A percentile compares a stretch with the other conserved stretches of the same genome.
These are phyloP conservation scores for Myopa tessellatipennis DNA, from an alignment of 2,888 invertebrate genomes.

Conservation along the genomic window DNA sequence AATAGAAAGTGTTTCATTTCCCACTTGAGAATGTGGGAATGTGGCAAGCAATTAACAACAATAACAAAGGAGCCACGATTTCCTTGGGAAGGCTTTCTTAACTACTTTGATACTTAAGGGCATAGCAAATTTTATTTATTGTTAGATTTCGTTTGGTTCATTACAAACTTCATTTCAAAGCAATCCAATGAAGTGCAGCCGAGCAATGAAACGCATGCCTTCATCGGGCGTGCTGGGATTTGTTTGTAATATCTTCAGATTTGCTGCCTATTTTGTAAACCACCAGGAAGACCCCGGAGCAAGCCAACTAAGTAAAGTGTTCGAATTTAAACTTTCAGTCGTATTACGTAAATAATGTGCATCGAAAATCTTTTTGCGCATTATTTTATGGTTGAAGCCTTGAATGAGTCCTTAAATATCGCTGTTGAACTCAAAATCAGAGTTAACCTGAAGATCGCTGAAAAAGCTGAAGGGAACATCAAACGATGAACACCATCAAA, in stretches of 20 bases:
- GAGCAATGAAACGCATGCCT: too few relatives aligned
- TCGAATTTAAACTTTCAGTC: too few relatives aligned
- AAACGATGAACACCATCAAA: not conserved
- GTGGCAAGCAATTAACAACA: constrained; percentile 35
- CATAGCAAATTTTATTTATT: not conserved
- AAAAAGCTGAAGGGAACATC: not conserved
- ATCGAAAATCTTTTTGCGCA: not conserved
- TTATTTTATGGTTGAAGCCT: not conserved
- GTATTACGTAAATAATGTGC: too few relatives aligned
- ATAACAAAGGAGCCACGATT: constrained; percentile 18
- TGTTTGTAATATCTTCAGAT: not conserved
- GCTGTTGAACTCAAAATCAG: not conserved
- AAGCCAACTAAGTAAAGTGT: too few relatives aligned
- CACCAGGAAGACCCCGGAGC: too few relatives aligned
- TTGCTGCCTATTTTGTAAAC: too few relatives aligned
- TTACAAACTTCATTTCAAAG: not conserved
- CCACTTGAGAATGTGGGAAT: constrained; percentile 40
- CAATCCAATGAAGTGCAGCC: not conserved
- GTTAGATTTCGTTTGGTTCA: not conserved
- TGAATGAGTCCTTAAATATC: not conserved
- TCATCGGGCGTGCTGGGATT: not conserved
- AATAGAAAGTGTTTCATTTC: constrained; percentile 36
- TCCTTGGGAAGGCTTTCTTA: not conserved
- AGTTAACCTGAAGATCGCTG: not conserved
- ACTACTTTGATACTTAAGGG: not conserved